Evolutionary conservation across 1,140 invertebrate genomes (phyloP).

Genomic region (Sinella curviseta): DNA sequence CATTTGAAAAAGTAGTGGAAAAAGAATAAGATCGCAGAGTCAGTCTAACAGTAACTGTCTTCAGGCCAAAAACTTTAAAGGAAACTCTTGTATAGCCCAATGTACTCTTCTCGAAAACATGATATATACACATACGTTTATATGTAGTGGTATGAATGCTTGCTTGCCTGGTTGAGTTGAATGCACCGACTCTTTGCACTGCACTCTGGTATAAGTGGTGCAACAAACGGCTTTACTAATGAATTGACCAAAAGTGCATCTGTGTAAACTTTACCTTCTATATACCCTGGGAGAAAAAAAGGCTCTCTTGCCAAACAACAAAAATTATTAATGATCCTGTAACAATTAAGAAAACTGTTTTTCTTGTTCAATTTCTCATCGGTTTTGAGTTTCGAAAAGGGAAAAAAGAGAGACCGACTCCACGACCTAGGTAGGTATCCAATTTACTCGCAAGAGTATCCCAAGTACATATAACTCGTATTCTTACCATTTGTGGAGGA

Average conservation of each 20-base stretch:
- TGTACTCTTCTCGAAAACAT: too few species aligned
- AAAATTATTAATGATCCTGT: slow-evolving; percentile 14
- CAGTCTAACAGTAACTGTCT: neutral
- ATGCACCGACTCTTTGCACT: too few species aligned
- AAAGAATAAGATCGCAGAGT: too few species aligned
- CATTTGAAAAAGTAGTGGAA: neutral
- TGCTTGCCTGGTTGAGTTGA: too few species aligned
- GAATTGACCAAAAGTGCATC: slow-evolving; percentile 2
- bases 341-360: slow-evolving; percentile 14
- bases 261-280: slow-evolving; percentile 1
- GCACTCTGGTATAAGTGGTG: too few species aligned
- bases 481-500: slow-evolving; percentile 3
- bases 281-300: neutral
- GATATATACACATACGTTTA: too few species aligned
- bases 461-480: too few species aligned
- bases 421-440: neutral
- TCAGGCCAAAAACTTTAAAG: neutral
- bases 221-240: too few species aligned
- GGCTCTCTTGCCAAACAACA: neutral
- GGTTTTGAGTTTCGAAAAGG: neutral
- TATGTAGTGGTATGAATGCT: too few species aligned
- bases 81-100: too few species aligned
- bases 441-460: too few species aligned
- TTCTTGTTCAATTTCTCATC: neutral
- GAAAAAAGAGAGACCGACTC: neutral